Conservation (phyloP, 2,113 vertebrate genomes). For the Galemys pyrenaicus region DNA sequence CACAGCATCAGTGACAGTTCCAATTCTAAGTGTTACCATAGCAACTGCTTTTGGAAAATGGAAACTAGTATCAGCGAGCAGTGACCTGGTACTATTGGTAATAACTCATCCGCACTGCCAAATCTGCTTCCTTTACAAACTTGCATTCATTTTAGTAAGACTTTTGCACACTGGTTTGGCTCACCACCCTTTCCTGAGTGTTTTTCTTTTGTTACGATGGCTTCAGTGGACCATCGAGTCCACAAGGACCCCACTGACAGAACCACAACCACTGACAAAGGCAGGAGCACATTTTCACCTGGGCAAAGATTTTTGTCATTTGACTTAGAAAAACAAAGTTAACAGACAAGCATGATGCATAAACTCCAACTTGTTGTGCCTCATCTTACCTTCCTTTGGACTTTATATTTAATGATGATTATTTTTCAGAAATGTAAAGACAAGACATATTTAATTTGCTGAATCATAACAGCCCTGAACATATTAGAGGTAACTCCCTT, state of each 20-base stretch:
- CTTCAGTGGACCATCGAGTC: neutral
- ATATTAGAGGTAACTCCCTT: neutral
- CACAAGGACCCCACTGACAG: neutral
- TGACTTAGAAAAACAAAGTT: conserved; percentile 33
- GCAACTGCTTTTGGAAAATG: conserved; percentile 69
- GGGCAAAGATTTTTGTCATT: neutral
- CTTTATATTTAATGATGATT: conserved; percentile 48
- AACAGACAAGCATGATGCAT: neutral
- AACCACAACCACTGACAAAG: conserved; percentile 36
- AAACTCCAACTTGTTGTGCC: neutral
- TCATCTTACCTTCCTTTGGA: neutral
- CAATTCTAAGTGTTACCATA: conserved; percentile 60
- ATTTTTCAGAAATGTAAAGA: conserved; percentile 41
- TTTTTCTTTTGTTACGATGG: conserved; percentile 11
- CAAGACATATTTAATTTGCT: neutral
- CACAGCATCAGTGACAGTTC: conserved; percentile 62
- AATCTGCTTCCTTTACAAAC: conserved; percentile 34
- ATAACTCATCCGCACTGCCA: conserved; percentile 51
- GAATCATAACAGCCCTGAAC: neutral
- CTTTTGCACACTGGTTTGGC: conserved; percentile 36
- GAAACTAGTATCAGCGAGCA: conserved; percentile 40
- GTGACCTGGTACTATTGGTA: conserved; percentile 41
- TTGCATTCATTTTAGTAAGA: conserved; percentile 6
- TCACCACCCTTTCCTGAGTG: neutral
- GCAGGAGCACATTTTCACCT: neutral